phyloP scores from a whole-genome alignment of 2,888 invertebrate species.

The Antitype chi region DNA sequence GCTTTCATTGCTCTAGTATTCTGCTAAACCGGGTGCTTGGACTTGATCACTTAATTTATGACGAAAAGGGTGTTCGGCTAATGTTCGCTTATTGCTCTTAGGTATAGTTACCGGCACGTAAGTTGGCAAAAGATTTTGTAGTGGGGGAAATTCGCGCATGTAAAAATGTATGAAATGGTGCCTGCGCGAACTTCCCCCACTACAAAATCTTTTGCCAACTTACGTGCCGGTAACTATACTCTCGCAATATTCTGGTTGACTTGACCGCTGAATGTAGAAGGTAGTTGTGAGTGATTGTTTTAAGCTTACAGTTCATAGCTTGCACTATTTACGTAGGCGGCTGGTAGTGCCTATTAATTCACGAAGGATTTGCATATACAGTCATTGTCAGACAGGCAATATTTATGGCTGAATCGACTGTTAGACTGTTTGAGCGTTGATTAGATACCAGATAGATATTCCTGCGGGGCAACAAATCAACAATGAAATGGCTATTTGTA shows the following conservation, averaged over 20 bases:
- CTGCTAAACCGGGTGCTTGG: background rate
- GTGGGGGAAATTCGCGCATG: no score
- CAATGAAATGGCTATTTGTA: conserved; percentile 8
- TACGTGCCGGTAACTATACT: no score
- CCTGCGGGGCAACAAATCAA: conserved; percentile 15
- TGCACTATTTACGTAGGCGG: conserved; percentile 52
- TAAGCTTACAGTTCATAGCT: conserved; percentile 27
- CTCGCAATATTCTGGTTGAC: conserved; percentile 43
- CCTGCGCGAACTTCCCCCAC: no score
- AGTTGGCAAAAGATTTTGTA: no score
- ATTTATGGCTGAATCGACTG: conserved; percentile 36
- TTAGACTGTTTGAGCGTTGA: conserved; percentile 38
- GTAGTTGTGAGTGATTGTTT: conserved; percentile 61
- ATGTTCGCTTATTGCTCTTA: conserved; percentile 22
- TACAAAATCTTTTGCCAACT: no score
- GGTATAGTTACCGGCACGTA: no score
- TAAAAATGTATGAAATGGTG: no score
- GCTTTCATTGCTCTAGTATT: background rate
- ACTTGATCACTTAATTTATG: conserved; percentile 31
- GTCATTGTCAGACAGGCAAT: conserved; percentile 28
- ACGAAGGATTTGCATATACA: conserved; percentile 56
- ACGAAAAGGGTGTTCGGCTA: conserved; percentile 21
- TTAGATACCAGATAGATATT: conserved; percentile 27
- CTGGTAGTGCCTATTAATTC: conserved; percentile 43
- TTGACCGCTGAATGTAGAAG: conserved; percentile 53